These are phyloP conservation scores for Chelonus insularis DNA, from an alignment of 1,140 invertebrate genomes.

Conservation along the genomic window DNA sequence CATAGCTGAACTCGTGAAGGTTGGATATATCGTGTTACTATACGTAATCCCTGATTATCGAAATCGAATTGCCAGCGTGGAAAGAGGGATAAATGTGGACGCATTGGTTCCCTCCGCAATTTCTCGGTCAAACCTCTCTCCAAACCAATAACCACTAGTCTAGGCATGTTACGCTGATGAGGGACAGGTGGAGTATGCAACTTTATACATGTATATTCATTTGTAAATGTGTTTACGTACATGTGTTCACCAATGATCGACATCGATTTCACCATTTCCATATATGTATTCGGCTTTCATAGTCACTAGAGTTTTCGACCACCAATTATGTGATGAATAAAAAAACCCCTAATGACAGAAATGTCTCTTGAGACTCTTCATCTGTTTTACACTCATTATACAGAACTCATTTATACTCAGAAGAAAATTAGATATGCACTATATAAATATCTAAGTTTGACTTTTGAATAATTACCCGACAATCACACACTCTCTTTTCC, in stretches of 20 bases:
- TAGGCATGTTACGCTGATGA: not conserved
- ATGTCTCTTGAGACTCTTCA: too few relatives aligned
- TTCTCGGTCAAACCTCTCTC: not conserved
- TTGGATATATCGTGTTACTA: constrained; percentile 6
- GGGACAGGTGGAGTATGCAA: not conserved
- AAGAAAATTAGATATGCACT: too few relatives aligned
- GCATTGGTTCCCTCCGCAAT: too few relatives aligned
- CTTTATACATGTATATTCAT: not conserved
- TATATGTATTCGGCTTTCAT: not conserved
- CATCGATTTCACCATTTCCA: not conserved
- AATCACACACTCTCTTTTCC: too few relatives aligned
- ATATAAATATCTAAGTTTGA: too few relatives aligned
- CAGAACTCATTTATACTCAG: too few relatives aligned
- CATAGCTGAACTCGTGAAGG: constrained; percentile 8
- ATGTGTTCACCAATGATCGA: not conserved
- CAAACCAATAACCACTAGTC: not conserved
- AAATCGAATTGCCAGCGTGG: constrained; percentile 31
- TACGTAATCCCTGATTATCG: constrained; percentile 38
- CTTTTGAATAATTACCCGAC: too few relatives aligned
- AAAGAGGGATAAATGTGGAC: not conserved
- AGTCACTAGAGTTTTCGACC: not conserved
- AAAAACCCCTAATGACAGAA: too few relatives aligned
- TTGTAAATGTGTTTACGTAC: not conserved
- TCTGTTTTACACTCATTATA: too few relatives aligned
- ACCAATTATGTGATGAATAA: not conserved